Evolutionary conservation across 2,113 vertebrate species (phyloP).

Genomic region (Dissostichus mawsoni): DNA sequence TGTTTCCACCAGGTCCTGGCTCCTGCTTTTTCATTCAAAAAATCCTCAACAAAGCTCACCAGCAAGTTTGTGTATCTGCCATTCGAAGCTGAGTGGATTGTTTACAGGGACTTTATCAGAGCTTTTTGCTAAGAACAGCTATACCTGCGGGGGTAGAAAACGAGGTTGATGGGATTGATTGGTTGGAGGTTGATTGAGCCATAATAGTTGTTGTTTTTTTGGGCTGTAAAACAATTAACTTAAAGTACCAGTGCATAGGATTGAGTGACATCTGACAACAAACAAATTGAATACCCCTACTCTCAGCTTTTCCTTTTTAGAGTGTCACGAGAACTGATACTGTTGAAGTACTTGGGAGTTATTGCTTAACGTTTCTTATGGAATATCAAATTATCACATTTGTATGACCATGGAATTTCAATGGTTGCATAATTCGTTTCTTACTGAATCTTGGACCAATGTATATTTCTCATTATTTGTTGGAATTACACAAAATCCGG

Average conservation of each 20-base stretch:
- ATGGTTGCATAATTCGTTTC: too few relatives aligned
- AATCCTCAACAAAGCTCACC: not conserved
- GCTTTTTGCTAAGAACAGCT: not conserved
- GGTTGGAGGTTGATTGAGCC: too few relatives aligned
- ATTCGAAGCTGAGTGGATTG: not conserved
- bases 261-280: not conserved
- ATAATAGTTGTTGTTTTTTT: not conserved
- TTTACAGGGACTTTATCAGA: not conserved
- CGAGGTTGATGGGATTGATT: not conserved
- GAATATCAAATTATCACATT: too few relatives aligned
- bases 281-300: too few relatives aligned
- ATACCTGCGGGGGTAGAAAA: not conserved
- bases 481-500: not conserved
- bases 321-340: too few relatives aligned
- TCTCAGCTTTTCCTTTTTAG: too few relatives aligned
- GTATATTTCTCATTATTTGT: not conserved
- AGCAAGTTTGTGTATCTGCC: not conserved
- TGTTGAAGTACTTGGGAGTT: too few relatives aligned
- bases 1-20: not conserved
- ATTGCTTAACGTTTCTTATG: too few relatives aligned
- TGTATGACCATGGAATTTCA: too few relatives aligned
- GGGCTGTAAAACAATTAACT: not conserved
- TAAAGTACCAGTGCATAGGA: not conserved
- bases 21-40: not conserved
- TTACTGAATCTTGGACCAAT: not conserved